Evolutionary conservation across 2,797 vertebrate genomes (phyloP), one percentile per base, ranked within the genome.

Genomic region (Brachyalestes nurse): DNA sequence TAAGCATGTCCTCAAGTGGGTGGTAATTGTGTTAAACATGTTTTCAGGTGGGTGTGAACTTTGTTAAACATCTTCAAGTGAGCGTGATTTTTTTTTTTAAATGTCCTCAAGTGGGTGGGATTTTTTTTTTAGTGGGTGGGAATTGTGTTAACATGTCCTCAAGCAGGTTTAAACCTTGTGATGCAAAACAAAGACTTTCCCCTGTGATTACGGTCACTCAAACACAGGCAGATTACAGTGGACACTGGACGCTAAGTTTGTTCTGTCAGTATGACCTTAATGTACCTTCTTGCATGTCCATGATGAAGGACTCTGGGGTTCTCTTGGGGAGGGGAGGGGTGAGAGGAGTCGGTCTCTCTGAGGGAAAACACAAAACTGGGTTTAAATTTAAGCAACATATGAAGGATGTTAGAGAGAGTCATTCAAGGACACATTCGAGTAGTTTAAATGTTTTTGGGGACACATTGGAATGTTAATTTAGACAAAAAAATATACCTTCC

Each of bases 241-340:
- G 19, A n/a, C 53, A 57, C 51, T 17, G 16, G 51, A 66, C 0
- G 21, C n/a, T 49, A 49, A 14, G 9, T 49, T 12, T 75, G 55
- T 42, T 61, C 51, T 61, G 47, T 58, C 17, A 16, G 2, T 64
- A 4, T 38, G 13, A 64, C 17, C 55, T 23, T 4, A 77, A 45
- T 60, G 4, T 78, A 96, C 96, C 85, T 28, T 88, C 88, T 77
- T 91, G 89, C 47, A 90, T 89, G 49, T 93, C 87, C 38, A 95
- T 86, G 79, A 95, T 16, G 80, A 94, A 96, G 0, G 95, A 96
- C 67, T 95, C 95, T 0, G 88, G 91, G 2, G 95, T 95, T 90
- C 95, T 93, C 83, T 93, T 91, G 67, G 95, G 95, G 72, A 96
- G 91, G 0, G 94, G 92, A 9, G 90, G 91, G 79, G 90, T 92